Percentiles rank a stretch among this genome's conserved stretches.
Conservation (phyloP, 2,113 vertebrate species). For the Pomatorhinus ruficollis region DNA sequence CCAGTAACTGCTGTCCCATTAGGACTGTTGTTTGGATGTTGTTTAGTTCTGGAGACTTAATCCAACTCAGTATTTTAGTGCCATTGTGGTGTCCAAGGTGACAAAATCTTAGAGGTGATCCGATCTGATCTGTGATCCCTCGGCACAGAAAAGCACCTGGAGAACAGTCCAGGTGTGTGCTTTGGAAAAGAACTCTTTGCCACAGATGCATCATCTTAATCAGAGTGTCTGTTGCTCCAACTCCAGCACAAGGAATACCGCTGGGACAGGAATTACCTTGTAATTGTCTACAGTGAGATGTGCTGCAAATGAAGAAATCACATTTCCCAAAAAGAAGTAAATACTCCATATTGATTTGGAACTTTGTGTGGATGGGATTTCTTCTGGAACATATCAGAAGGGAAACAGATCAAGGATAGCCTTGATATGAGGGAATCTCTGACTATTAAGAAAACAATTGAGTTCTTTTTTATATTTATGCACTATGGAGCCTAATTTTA, state of each 20-base stretch:
- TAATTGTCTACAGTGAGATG: not conserved
- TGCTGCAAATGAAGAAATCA: not conserved
- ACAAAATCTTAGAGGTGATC: not conserved
- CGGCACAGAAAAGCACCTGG: not conserved
- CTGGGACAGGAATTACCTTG: not conserved
- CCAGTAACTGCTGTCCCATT: not conserved
- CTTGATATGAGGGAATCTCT: constrained; percentile 1
- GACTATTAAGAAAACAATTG: not conserved
- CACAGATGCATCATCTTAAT: not conserved
- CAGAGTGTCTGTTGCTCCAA: not conserved
- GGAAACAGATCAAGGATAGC: not conserved
- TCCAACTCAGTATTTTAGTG: not conserved
- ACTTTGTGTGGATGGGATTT: not conserved
- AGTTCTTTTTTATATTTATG: not conserved
- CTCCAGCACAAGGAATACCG: not conserved
- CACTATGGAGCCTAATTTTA: not conserved
- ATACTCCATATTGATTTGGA: not conserved
- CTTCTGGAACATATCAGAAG: not conserved
- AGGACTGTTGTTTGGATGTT: not conserved
- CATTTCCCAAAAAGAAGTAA: not conserved
- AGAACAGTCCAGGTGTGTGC: not conserved
- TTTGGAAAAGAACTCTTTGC: not conserved
- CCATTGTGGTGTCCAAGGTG: not conserved
- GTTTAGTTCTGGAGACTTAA: not conserved
- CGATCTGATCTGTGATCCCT: not conserved